Evolutionary conservation across 2,888 invertebrate species (phyloP).

Genomic region (Dryobotodes eremita): DNA sequence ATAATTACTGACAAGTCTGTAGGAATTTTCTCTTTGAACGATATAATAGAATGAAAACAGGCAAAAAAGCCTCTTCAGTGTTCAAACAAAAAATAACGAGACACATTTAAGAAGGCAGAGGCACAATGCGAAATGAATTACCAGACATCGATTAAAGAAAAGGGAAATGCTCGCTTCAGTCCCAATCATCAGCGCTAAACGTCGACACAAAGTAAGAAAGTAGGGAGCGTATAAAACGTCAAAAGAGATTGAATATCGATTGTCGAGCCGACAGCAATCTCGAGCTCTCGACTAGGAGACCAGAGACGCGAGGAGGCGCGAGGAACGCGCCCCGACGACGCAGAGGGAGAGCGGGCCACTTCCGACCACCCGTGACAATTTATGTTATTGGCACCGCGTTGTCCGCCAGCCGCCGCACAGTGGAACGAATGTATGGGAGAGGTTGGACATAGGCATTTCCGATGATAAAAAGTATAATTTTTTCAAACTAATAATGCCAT

Average conservation of each 20-base stretch:
- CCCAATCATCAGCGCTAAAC: slow-evolving; percentile 85
- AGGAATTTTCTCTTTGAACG: slow-evolving; percentile 37
- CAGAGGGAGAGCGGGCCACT: slow-evolving; percentile 74
- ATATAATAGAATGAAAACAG: slow-evolving; percentile 42
- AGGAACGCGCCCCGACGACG: slow-evolving; percentile 59
- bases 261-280: slow-evolving; percentile 88
- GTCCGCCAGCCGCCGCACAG: slow-evolving; percentile 75
- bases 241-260: slow-evolving; percentile 91
- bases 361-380: slow-evolving; percentile 88
- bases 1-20: slow-evolving; percentile 36
- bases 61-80: slow-evolving; percentile 33
- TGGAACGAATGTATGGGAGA: no score
- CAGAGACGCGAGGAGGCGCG: slow-evolving; percentile 66
- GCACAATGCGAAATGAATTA: slow-evolving; percentile 73
- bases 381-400: slow-evolving; percentile 88
- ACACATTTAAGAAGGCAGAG: slow-evolving; percentile 45
- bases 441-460: no score
- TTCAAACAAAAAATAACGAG: slow-evolving; percentile 62
- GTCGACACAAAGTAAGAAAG: slow-evolving; percentile 88
- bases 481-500: no score
- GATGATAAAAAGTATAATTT: no score
- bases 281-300: slow-evolving; percentile 70
- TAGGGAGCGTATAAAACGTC: slow-evolving; percentile 87
- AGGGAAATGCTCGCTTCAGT: slow-evolving; percentile 79
- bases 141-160: slow-evolving; percentile 78